A percentile compares a stretch with the other conserved stretches of the same genome.
Conservation (phyloP, 2,797 vertebrate genomes). For the Myiotriccus ornatus region DNA sequence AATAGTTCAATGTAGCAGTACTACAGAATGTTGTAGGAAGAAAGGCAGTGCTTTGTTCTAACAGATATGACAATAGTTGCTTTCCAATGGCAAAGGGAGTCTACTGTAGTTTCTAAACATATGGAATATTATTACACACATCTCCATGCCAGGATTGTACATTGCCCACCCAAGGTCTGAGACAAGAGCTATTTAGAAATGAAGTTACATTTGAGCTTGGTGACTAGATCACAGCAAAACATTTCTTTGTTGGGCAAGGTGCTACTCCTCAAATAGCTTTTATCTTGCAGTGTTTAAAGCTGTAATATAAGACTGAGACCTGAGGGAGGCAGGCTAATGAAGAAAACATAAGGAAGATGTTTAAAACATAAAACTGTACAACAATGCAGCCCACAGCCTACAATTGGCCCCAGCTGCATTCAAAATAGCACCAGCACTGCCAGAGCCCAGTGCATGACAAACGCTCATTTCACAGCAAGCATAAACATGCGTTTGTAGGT, state of each 20-base stretch:
- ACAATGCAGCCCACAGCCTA: background rate
- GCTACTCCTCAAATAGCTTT: background rate
- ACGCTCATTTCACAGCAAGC: background rate
- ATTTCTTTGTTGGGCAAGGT: background rate
- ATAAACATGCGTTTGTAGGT: background rate
- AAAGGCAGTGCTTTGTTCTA: background rate
- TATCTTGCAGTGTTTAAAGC: background rate
- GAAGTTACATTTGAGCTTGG: background rate
- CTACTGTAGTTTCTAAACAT: background rate
- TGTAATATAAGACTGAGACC: background rate
- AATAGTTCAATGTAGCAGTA: background rate
- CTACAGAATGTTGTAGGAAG: background rate
- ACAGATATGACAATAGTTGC: background rate
- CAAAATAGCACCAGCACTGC: background rate
- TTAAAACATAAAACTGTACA: background rate
- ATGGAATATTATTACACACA: background rate
- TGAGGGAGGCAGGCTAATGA: background rate
- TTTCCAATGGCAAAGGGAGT: background rate
- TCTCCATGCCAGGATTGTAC: background rate
- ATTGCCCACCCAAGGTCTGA: background rate
- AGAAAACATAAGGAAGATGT: background rate
- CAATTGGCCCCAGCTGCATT: background rate
- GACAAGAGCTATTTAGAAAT: background rate
- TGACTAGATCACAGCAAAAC: background rate
- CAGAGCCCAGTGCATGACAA: background rate